Evolutionary conservation across 2,113 vertebrate genomes (phyloP).

Genomic region (Numida meleagris): DNA sequence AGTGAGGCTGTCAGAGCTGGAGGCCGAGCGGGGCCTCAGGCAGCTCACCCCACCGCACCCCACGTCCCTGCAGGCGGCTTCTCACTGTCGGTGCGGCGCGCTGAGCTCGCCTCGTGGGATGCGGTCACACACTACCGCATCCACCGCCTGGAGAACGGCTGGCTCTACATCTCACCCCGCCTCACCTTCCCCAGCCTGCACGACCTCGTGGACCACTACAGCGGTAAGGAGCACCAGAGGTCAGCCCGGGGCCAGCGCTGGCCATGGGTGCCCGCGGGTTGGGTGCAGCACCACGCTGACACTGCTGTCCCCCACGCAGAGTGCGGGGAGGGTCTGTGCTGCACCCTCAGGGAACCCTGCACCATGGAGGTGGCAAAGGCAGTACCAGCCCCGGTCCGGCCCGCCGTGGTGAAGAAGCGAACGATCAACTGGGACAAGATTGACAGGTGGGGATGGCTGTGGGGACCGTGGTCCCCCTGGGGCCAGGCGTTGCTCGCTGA

Average conservation of each 20-base stretch:
- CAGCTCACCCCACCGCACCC: no score
- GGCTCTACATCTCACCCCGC: slow-evolving; percentile 84
- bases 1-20: background rate
- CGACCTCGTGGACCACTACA: slow-evolving; percentile 85
- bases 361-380: slow-evolving; percentile 17
- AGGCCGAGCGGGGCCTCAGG: no score
- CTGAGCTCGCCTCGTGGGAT: slow-evolving; percentile 53
- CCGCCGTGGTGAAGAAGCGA: slow-evolving; percentile 65
- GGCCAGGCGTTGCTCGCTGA: fast-evolving
- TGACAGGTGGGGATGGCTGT: slow-evolving; percentile 73
- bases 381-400: background rate
- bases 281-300: background rate
- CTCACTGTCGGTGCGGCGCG: slow-evolving; percentile 79
- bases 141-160: slow-evolving; percentile 79
- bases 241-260: no score
- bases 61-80: slow-evolving; percentile 70
- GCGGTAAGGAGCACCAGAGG: slow-evolving; percentile 62
- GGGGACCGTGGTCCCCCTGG: fast-evolving
- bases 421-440: slow-evolving; percentile 83
- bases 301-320: slow-evolving; percentile 61
- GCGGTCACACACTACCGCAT: slow-evolving; percentile 85
- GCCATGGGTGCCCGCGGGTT: fast-evolving
- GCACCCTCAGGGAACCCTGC: slow-evolving; percentile 80
- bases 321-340: slow-evolving; percentile 77
- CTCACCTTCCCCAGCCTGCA: slow-evolving; percentile 84